These are phyloP conservation scores for Caerostris extrusa DNA, from an alignment of 1,140 invertebrate species.

Conservation along the genomic window DNA sequence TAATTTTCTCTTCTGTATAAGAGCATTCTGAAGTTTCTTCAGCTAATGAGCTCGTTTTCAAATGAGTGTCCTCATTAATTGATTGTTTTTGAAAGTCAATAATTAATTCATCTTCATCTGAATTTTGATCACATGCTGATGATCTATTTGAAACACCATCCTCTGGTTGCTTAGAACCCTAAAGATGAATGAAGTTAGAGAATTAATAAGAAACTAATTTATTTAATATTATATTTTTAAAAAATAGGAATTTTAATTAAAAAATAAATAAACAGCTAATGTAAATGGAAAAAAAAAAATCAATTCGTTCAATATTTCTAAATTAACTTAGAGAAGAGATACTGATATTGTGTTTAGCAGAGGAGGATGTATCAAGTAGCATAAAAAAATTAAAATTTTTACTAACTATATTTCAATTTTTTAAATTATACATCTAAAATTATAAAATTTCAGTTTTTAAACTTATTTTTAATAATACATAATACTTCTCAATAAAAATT, in stretches of 20 bases:
- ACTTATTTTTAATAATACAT: too few relatives aligned
- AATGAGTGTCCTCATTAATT: not conserved
- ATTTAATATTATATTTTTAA: not conserved
- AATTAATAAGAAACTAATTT: not conserved
- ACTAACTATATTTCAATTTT: too few relatives aligned
- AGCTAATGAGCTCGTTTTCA: not conserved
- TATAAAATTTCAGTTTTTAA: too few relatives aligned
- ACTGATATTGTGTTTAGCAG: not conserved
- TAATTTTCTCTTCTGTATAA: not conserved
- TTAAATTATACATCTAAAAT: too few relatives aligned
- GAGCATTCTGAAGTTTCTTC: not conserved
- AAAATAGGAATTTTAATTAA: not conserved
- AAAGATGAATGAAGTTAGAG: slow-evolving; percentile 61
- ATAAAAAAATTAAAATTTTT: not conserved
- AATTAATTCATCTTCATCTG: slow-evolving; percentile 11
- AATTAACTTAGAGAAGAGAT: too few relatives aligned
- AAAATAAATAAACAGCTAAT: not conserved
- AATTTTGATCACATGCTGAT: slow-evolving; percentile 12
- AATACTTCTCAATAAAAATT: too few relatives aligned
- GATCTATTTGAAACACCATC: slow-evolving; percentile 40
- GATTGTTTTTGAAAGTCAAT: not conserved
- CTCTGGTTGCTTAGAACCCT: slow-evolving; percentile 37
- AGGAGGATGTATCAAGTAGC: slow-evolving; percentile 15
- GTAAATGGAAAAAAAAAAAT: not conserved
- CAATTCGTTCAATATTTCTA: too few relatives aligned